phyloP scores from a whole-genome alignment of 2,797 vertebrate species.

The Botia almorhae region DNA sequence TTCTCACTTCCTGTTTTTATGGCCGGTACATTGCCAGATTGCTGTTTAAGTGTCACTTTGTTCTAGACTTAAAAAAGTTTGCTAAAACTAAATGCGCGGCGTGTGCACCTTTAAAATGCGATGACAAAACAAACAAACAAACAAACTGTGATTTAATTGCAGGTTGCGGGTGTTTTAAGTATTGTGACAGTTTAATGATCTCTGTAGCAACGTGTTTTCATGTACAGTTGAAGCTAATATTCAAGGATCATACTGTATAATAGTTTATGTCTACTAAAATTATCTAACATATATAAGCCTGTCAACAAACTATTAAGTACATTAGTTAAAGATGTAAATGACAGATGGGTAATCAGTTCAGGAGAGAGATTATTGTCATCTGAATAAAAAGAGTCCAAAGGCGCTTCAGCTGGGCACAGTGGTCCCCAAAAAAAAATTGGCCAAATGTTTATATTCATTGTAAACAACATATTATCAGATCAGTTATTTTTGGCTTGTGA shows the following conservation, averaged over 20 bases:
- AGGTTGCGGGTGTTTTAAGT: neutral
- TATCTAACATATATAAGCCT: too few species aligned
- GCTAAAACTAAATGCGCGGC: neutral
- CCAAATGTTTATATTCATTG: too few species aligned
- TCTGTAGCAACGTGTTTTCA: too few species aligned
- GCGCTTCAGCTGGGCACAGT: neutral
- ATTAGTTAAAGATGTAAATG: neutral
- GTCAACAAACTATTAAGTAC: too few species aligned
- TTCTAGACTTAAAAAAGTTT: neutral
- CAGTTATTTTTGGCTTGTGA: too few species aligned
- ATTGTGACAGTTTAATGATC: too few species aligned
- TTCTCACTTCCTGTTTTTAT: conserved; percentile 60
- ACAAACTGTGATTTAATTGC: neutral
- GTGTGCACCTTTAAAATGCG: neutral
- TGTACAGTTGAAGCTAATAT: too few species aligned
- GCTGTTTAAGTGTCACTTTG: neutral
- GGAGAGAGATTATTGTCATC: neutral
- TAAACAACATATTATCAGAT: too few species aligned
- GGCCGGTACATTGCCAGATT: conserved; percentile 1
- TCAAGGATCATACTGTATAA: too few species aligned
- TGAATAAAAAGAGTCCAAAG: neutral
- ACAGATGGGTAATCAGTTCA: neutral
- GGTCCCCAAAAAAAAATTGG: too few species aligned
- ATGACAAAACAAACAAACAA: neutral
- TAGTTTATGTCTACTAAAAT: too few species aligned